A percentile compares a stretch with the other conserved stretches of the same genome.
Evolutionary conservation across 53 echinoderm and acorn worm species (phyloP).

Genomic region (Crossaster papposus): DNA sequence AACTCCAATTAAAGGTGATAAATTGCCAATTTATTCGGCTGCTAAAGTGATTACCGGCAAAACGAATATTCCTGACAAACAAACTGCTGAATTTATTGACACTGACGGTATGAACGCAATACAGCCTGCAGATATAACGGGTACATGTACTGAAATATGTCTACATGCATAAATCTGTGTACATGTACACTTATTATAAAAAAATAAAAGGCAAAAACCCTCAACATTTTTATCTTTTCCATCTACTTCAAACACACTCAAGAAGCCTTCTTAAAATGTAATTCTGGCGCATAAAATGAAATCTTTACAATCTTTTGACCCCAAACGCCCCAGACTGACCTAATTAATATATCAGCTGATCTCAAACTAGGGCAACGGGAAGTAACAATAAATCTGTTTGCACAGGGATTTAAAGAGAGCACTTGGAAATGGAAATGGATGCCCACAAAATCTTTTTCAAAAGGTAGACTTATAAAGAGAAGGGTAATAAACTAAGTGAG

Average conservation of each 20-base stretch:
- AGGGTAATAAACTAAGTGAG: neutral
- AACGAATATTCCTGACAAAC: conserved; percentile 1
- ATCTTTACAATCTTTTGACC: conserved; percentile 36
- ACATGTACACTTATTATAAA: neutral
- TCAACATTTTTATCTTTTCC: neutral
- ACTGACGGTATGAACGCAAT: neutral
- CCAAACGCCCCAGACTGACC: conserved; percentile 31
- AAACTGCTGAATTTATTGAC: neutral
- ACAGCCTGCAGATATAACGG: neutral
- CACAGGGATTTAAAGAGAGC: conserved; percentile 1
- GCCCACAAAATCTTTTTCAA: conserved; percentile 5
- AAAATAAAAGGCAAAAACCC: neutral
- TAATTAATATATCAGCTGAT: conserved; percentile 33
- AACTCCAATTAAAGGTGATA: neutral
- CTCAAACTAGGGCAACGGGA: conserved; percentile 34
- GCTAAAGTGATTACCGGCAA: conserved; percentile 3
- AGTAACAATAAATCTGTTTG: conserved; percentile 18
- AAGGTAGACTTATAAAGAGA: neutral
- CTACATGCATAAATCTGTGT: neutral
- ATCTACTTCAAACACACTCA: conserved; percentile 10
- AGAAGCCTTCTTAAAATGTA: neutral
- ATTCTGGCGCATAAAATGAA: neutral
- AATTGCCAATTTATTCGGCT: conserved; percentile 25
- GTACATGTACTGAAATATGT: neutral
- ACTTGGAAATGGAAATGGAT: conserved; percentile 6